Base-by-base conservation (phyloP, 2,888 invertebrate species). In the Spialia ferax region DNA sequence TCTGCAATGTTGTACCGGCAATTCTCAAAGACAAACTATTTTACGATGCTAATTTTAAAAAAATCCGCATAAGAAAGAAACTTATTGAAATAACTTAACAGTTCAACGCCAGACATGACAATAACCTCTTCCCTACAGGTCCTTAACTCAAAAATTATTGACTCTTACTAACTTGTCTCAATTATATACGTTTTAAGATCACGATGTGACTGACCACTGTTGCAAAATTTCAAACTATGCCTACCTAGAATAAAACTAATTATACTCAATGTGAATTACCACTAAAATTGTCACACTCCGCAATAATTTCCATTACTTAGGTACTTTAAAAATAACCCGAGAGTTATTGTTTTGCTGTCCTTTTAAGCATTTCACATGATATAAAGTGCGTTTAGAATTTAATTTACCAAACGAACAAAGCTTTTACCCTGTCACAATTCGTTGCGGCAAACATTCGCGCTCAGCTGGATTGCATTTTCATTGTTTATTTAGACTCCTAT, bases 391-490 rank as follows among this genome's bases (percentile, higher is more conserved):
- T 82, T 85, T 79, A 80, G 76, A 85, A 85, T 87, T 86, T 77
- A 82, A 87, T 87, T 85, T 86, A 79, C 78, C 73, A 78, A 81
- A 84, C 82, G 79, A 83, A 85, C 84, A 84, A 87, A 86, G 86
- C 86, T 89, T 88, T 89, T 87, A 85, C 77, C 77, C 77, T 82
- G 82, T 86, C 88, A 85, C 84, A 85, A 84, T 86, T 84, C 79
- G 86, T 87, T 85, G 82, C 76, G 79, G 82, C 71, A 77, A 84
- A 82, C 79, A 80, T 82, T 83, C 77, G 77, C 80, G 79, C 79
- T 81, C 79, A 79, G 80, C 73, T 73, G 74, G 74, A 79, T 77
- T 81, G 78, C 75, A 83, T 82, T 84, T 84, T 77, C 79, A 82
- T 81, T 82, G 78, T 81, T 82, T 77, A 79, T 79, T 81, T 79